Conservation (phyloP, 2,888 invertebrate genomes). For the Oscheius sp. region DNA sequence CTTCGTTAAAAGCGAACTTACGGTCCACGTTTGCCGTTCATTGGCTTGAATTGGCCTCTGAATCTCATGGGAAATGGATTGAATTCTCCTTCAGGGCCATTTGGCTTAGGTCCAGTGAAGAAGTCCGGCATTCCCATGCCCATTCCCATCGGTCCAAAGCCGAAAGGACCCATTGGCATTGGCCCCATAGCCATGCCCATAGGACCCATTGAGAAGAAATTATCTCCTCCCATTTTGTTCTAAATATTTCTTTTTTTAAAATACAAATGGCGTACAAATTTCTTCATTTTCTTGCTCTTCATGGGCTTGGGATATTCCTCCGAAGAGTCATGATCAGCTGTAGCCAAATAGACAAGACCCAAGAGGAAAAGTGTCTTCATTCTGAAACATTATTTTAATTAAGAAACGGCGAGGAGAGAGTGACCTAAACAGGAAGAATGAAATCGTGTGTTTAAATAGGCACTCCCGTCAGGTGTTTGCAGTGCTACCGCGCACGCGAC, state of each 20-base stretch:
- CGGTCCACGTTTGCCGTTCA: background rate
- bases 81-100: background rate
- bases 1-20: background rate
- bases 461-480: conserved; percentile 23
- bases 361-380: background rate
- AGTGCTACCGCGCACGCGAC: conserved; percentile 25
- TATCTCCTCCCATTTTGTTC: conserved; percentile 5
- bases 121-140: background rate
- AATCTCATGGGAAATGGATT: background rate
- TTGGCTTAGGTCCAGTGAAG: background rate
- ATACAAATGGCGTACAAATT: background rate
- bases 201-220: background rate
- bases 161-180: background rate
- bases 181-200: background rate
- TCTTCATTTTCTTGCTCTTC: conserved; percentile 10
- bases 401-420: background rate
- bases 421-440: conserved; percentile 26
- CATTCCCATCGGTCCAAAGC: conserved; percentile 16
- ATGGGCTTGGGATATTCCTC: conserved; percentile 1
- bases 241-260: background rate
- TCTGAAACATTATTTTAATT: background rate
- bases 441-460: conserved; percentile 28
- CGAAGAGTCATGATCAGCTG: conserved; percentile 12
- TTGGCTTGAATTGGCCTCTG: conserved; percentile 12
- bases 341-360: background rate